Evolutionary conservation across 2,797 vertebrate genomes (phyloP).

Genomic region (Capromys pilorides): DNA sequence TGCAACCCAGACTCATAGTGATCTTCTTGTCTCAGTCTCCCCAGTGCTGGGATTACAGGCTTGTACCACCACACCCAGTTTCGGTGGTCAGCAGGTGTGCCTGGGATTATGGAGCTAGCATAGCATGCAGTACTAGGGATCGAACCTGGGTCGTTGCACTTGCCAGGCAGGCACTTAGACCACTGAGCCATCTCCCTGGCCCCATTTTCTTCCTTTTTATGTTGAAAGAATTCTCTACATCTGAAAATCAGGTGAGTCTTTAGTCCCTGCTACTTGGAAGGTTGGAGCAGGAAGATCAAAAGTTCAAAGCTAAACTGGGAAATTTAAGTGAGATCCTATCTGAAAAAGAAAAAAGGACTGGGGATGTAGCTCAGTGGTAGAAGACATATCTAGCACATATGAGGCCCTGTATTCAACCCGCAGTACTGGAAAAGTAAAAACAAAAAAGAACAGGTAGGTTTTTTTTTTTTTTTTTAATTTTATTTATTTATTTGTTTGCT

Average conservation of each 20-base stretch:
- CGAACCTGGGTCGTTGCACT: too few species aligned
- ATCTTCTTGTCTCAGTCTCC: too few species aligned
- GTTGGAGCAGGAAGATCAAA: background rate
- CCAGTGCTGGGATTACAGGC: too few species aligned
- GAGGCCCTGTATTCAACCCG: background rate
- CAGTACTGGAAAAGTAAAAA: background rate
- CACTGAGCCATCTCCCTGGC: too few species aligned
- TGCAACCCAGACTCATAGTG: too few species aligned
- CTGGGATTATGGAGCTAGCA: too few species aligned
- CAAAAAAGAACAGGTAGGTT: background rate
- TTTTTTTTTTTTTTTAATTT: too few species aligned
- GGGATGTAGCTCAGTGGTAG: background rate
- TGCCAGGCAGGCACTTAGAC: too few species aligned
- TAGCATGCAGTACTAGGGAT: too few species aligned
- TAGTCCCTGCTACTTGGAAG: background rate
- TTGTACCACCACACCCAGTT: too few species aligned
- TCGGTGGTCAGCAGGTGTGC: too few species aligned
- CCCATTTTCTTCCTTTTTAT: conserved; percentile 50
- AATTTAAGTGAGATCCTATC: background rate
- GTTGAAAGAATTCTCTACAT: conserved; percentile 44
- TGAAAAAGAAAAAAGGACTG: background rate
- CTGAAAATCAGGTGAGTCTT: conserved; percentile 26
- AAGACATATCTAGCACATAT: background rate
- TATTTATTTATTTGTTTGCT: too few species aligned
- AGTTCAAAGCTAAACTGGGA: background rate